phyloP scores from a whole-genome alignment of 2,797 vertebrate species.

The Notolabrus celidotus region DNA sequence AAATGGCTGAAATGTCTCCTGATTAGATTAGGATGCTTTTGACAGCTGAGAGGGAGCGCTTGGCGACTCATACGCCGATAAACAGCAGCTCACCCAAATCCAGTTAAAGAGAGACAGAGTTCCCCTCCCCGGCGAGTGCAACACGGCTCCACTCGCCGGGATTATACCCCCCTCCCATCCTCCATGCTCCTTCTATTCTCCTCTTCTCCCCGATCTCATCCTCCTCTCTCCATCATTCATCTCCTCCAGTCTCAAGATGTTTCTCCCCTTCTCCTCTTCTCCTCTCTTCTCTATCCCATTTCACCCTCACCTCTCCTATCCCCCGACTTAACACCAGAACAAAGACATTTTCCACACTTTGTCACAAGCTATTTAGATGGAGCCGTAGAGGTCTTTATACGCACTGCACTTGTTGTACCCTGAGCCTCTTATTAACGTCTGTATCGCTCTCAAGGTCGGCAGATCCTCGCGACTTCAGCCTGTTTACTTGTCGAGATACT shows the following conservation, averaged over 20 bases:
- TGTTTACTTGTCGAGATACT: constrained; percentile 50
- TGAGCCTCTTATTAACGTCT: constrained; percentile 57
- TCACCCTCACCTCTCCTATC: constrained; percentile 65
- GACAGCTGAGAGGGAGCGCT: constrained; percentile 78
- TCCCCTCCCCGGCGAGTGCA: constrained; percentile 74
- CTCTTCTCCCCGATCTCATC: constrained; percentile 49
- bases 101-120: constrained; percentile 83
- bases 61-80: constrained; percentile 72
- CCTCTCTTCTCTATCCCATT: too few relatives aligned
- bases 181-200: constrained; percentile 47
- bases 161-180: constrained; percentile 66
- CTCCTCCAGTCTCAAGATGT: constrained; percentile 52
- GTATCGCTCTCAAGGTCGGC: constrained; percentile 61
- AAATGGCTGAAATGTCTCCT: constrained; percentile 76
- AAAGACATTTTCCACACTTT: constrained; percentile 76
- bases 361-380: constrained; percentile 75
- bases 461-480: constrained; percentile 44
- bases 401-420: constrained; percentile 66
- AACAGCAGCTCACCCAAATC: constrained; percentile 83
- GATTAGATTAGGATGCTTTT: constrained; percentile 84
- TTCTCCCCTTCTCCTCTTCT: constrained; percentile 8
- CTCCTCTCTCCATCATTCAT: constrained; percentile 57
- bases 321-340: constrained; percentile 71
- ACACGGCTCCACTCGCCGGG: constrained; percentile 68
- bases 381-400: constrained; percentile 72